Base-by-base conservation (phyloP, 2,797 vertebrate species). In the Bryconaethiops microstoma region DNA sequence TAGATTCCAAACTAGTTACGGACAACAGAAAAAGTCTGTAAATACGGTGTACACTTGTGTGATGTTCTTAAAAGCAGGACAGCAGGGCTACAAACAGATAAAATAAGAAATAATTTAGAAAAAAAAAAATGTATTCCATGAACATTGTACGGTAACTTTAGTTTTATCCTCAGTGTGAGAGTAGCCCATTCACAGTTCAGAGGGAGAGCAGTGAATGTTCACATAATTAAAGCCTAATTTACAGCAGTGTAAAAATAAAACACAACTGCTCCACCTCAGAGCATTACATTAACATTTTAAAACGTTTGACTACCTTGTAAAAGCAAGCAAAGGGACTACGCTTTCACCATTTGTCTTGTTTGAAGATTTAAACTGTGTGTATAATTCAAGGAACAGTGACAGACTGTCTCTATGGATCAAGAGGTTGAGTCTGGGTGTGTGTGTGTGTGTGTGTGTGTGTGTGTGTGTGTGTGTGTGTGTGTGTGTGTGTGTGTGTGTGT, bases 201-300 rank as follows among this genome's bases (percentile, higher is more conserved):
- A 23, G 50, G 21, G 14, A 67, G 57, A 79, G 52, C 19, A 29
- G 81, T 63, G 55, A 64, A 73, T 62, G 68, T 80, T 80, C 65
- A 55, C 82, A 86, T 84, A 80, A 78, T 80, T 80, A 79, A 84
- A 81, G 74, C 57, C 75, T 76, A 80, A 84, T 81, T 84, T 52
- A 52, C 68, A 75, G 21, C 48, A 39, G 12, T 82, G 80, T 77
- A 76, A 86, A 84, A 82, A 77, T 77, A 72, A 82, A 82, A 77
- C 81, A 82, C 81, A 82, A 76, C 71, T 48, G 40, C 77, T 77
- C 54, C 78, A 68, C 64, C 65, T 62, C 40, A n/a, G 76, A n/a
- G 25, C 59, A 78, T 78, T 70, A 39, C 75, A 80, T 84, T 76
- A 82, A 77, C 81, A 80, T 80, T 84, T 86, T 76, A 69, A 82